Conservation (phyloP, 2,113 vertebrate genomes). For the Colistium nudipinnis region DNA sequence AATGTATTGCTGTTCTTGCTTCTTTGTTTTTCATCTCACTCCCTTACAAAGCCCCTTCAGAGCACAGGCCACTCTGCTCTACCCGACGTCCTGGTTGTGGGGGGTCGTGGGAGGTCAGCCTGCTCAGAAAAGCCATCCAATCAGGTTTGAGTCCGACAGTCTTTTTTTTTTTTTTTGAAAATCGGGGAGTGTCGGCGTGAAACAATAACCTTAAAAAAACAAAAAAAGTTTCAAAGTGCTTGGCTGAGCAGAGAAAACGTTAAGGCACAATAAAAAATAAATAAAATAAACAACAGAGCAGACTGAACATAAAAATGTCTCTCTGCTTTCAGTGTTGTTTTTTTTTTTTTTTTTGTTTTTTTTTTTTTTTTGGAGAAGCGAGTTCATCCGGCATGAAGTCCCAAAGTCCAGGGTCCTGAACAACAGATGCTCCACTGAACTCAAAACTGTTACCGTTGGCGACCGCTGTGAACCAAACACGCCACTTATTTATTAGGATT, state of each 20-base stretch:
- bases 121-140: slow-evolving; percentile 25
- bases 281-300: neutral
- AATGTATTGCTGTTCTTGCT: slow-evolving; percentile 36
- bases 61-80: slow-evolving; percentile 39
- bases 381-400: too few species aligned
- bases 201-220: slow-evolving; percentile 22
- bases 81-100: slow-evolving; percentile 13
- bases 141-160: slow-evolving; percentile 34
- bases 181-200: too few species aligned
- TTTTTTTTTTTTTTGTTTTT: too few species aligned
- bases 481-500: slow-evolving; percentile 54
- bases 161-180: too few species aligned
- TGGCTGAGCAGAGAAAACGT: neutral
- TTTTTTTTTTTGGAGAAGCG: too few species aligned
- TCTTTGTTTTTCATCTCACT: slow-evolving; percentile 72
- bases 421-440: too few species aligned
- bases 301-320: too few species aligned
- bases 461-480: slow-evolving; percentile 51
- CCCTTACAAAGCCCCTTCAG: slow-evolving; percentile 25
- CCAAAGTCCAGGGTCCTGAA: neutral
- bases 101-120: slow-evolving; percentile 32
- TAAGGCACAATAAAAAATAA: neutral
- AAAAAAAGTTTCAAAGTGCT: neutral
- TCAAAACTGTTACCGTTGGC: neutral
- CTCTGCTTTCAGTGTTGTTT: too few species aligned